phyloP scores from a whole-genome alignment of 2,113 vertebrate species.

The Silurus meridionalis region DNA sequence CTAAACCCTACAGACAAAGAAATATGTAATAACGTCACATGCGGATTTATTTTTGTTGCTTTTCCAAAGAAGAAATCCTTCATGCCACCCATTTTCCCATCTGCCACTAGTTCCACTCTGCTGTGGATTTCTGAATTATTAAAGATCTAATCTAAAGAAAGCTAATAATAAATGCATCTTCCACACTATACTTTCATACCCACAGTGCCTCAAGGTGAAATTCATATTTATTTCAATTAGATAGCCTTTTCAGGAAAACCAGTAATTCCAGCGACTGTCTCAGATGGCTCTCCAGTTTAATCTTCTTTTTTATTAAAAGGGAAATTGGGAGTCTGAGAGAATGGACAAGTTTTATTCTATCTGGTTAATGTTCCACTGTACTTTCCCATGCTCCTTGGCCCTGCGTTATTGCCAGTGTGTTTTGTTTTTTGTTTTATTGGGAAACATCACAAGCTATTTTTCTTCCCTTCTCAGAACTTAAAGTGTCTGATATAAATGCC shows the following conservation, averaged over 20 bases:
- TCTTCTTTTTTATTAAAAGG: constrained; percentile 21
- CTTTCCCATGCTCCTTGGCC: constrained; percentile 61
- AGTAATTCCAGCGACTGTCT: background rate
- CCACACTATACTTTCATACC: background rate
- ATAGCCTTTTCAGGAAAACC: background rate
- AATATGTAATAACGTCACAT: background rate
- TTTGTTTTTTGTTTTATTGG: background rate
- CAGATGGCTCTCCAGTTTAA: background rate
- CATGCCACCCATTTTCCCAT: background rate
- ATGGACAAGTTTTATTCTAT: constrained; percentile 54
- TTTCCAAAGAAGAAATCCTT: background rate
- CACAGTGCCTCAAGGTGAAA: background rate
- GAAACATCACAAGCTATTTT: constrained; percentile 15
- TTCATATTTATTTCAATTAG: background rate
- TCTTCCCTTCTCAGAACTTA: constrained; percentile 18
- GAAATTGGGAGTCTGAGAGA: constrained; percentile 42
- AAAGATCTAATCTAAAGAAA: background rate
- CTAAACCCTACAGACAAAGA: background rate
- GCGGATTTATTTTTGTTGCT: background rate
- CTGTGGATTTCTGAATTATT: background rate
- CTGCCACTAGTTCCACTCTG: background rate
- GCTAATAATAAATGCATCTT: background rate
- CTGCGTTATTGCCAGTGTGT: background rate
- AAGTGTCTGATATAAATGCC: constrained; percentile 16
- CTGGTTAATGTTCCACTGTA: constrained; percentile 49